Evolutionary conservation across 2,888 invertebrate species (phyloP), one percentile per base, ranked within the genome.

Genomic region (Monoplex corrugatus): DNA sequence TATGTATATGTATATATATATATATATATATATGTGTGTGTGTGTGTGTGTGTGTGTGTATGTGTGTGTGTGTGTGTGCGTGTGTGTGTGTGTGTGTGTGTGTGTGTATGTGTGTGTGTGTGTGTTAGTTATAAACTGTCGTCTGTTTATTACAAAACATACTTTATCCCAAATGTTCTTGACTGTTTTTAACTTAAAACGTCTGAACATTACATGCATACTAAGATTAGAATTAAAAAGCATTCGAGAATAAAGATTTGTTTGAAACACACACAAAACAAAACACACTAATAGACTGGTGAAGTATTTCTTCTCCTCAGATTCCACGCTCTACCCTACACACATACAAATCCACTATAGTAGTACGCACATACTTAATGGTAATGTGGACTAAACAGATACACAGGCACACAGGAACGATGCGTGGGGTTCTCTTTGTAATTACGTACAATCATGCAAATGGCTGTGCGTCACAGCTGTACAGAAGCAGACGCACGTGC

Each of bases 1-100:
- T 86, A 43, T 86, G 44, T 72, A 43, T 86, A 23, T 72, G 72
- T 82, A 0, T 43, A 44, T 82, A 8, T 82, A 44, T 82, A 44
- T 82, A 44, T 82, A 23, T 82, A 44, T 82, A 44, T 82, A 44
- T 82, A 23, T 82, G 82, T 82, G 43, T 82, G 82, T 82, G 43
- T 82, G 44, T 44, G 82, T 82, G 75, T 75, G 75, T 75, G 38
- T 75, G 75, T 75, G 75, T 75, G 75, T 75, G 75, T 75, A 35
- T 75, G 75, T 75, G 75, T 75, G 38, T 40, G 75, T 75, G 38
- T 3, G 75, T 75, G 38, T 40, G 75, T 75, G 38, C 3, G 75
- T 75, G 75, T 75, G 75, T 75, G 75, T 75, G 75, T 75, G 75
- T 75, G 75, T 75, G 75, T 75, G 75, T 75, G 75, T 75, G 75